Percentiles rank a stretch among this genome's conserved stretches.
phyloP scores from a whole-genome alignment of 2,113 vertebrate species.

The Danio rerio region GRCz12tu NC_133180.1:60033501-60034000 shows the following conservation, averaged over 20 bases:
- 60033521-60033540: neutral
- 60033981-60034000: constrained; percentile 97
- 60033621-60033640: constrained; percentile 78
- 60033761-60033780: constrained; percentile 97
- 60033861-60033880: neutral
- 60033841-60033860: neutral
- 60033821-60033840: neutral
- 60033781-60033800: constrained; percentile 96
- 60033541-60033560: neutral
- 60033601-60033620: constrained; percentile 80
- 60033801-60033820: constrained; percentile 89
- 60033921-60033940: neutral
- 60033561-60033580: constrained; percentile 94
- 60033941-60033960: constrained; percentile 41
- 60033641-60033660: constrained; percentile 80
- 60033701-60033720: constrained; percentile 83
- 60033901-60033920: neutral
- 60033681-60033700: constrained; percentile 79
- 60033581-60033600: constrained; percentile 89
- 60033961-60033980: constrained; percentile 98
- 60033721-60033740: constrained; percentile 79
- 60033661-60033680: constrained; percentile 74
- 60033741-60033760: constrained; percentile 89
- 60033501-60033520: neutral
- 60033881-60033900: neutral